Percentiles rank a stretch among this genome's conserved stretches.
These are phyloP conservation scores for Embidobia sp. DNA, from an alignment of 2,888 invertebrate genomes.

Conservation along the genomic window DNA sequence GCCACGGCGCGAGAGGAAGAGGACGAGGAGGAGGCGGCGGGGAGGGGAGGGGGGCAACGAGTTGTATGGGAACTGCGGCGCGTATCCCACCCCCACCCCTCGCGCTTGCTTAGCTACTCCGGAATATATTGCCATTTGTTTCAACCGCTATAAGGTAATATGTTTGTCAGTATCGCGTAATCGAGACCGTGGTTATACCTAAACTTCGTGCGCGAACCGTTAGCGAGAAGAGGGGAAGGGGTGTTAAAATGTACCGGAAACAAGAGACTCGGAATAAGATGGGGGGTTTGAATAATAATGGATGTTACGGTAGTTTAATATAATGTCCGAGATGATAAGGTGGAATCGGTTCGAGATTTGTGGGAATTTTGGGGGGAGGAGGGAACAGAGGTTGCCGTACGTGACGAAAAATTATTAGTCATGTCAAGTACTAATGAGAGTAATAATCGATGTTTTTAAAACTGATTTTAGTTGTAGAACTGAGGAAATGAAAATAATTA, in stretches of 20 bases:
- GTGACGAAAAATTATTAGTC: too few species aligned
- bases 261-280: slow-evolving; percentile 25
- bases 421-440: too few species aligned
- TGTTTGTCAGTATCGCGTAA: slow-evolving; percentile 79
- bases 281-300: slow-evolving; percentile 14
- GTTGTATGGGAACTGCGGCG: slow-evolving; percentile 66
- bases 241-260: slow-evolving; percentile 48
- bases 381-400: too few species aligned
- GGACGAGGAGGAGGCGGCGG: background rate
- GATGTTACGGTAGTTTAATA: background rate
- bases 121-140: slow-evolving; percentile 80
- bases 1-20: background rate
- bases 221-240: slow-evolving; percentile 9
- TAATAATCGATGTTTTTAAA: too few species aligned
- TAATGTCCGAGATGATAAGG: too few species aligned
- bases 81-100: slow-evolving; percentile 64
- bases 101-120: slow-evolving; percentile 62
- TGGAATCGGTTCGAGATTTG: too few species aligned
- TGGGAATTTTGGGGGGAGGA: too few species aligned
- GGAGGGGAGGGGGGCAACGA: slow-evolving; percentile 39
- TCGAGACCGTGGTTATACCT: slow-evolving; percentile 71
- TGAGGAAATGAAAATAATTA: too few species aligned
- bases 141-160: slow-evolving; percentile 77
- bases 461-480: too few species aligned
- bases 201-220: slow-evolving; percentile 56